phyloP scores from a whole-genome alignment of 2,797 vertebrate species.

The Sebastes hopkinsi region DNA sequence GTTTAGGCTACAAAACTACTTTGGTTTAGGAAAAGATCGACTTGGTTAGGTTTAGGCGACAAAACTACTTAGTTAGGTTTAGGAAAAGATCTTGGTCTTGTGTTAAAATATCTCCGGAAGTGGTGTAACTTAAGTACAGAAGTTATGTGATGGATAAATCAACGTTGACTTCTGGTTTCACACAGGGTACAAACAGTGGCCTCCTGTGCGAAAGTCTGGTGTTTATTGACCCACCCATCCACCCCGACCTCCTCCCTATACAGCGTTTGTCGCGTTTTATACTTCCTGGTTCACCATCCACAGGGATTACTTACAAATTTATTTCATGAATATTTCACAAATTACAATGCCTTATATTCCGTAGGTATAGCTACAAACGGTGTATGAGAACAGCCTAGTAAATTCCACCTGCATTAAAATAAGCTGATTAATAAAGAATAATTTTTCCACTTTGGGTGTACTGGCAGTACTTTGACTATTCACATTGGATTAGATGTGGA shows the following conservation, averaged over 20 bases:
- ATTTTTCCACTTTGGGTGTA: background rate
- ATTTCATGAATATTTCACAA: background rate
- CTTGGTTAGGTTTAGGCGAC: too few species aligned
- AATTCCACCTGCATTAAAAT: constrained; percentile 44
- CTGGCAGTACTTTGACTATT: background rate
- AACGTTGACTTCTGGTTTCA: too few species aligned
- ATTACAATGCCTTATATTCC: too few species aligned
- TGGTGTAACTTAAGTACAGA: background rate
- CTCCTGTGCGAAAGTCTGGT: too few species aligned
- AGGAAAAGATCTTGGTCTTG: background rate
- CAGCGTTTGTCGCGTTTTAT: background rate
- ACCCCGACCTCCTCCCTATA: background rate
- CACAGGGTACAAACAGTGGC: too few species aligned
- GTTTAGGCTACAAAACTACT: too few species aligned
- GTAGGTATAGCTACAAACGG: too few species aligned
- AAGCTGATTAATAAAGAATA: background rate
- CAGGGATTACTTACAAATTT: background rate
- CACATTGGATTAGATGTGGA: background rate
- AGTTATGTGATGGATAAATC: background rate
- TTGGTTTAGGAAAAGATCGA: too few species aligned
- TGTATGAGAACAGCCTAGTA: too few species aligned
- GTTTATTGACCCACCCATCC: background rate
- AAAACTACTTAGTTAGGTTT: background rate
- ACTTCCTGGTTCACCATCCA: background rate
- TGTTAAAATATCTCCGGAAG: background rate